Percentiles rank a stretch among this genome's conserved stretches.
Evolutionary conservation across 2,113 vertebrate species (phyloP).

Genomic region (Scytalopus superciliaris): DNA sequence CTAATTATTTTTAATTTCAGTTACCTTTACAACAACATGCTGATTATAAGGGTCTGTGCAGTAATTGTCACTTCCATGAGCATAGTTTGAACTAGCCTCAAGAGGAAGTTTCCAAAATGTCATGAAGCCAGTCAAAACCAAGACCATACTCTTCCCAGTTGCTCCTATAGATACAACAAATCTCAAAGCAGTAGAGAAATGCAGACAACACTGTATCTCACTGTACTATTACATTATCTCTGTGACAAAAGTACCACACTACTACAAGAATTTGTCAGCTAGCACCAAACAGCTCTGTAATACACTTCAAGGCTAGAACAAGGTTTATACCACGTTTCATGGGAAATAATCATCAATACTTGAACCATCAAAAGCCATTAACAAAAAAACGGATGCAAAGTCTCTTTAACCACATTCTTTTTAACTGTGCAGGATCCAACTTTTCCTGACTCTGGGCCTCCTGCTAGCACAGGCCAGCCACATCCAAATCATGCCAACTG

Average conservation of each 20-base stretch:
- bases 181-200: not conserved
- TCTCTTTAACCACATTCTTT: not conserved
- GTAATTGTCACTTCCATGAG: not conserved
- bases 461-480: not conserved
- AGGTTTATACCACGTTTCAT: not conserved
- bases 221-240: not conserved
- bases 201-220: accelerated
- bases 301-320: not conserved
- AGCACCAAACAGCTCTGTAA: not conserved
- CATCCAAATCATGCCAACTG: not conserved
- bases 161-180: not conserved
- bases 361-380: not conserved
- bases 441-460: not conserved
- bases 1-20: not conserved
- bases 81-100: not conserved
- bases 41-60: not conserved
- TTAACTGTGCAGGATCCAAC: not conserved
- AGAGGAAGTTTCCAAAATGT: not conserved
- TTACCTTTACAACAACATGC: not conserved
- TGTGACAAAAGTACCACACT: not conserved
- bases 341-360: not conserved
- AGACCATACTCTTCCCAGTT: not conserved
- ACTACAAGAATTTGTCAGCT: not conserved
- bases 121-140: not conserved
- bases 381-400: not conserved